Evolutionary conservation across 2,797 vertebrate species (phyloP).

Genomic region (Harpagifer antarcticus): DNA sequence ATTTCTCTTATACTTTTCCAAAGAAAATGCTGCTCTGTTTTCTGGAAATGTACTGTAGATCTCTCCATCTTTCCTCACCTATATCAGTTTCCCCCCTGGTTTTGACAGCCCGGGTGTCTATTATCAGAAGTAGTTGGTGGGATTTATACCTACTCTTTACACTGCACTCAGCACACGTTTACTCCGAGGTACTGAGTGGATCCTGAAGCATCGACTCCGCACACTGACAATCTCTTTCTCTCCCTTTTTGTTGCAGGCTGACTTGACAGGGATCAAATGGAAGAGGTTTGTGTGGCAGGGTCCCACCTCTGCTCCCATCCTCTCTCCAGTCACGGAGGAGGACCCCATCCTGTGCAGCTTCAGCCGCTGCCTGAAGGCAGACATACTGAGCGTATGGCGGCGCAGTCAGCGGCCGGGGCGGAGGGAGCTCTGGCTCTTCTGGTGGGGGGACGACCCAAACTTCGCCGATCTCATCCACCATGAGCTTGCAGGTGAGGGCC

Average conservation of each 20-base stretch:
- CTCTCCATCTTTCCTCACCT: constrained; percentile 6
- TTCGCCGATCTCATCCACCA: constrained; percentile 97
- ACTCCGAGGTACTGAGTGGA: constrained; percentile 60
- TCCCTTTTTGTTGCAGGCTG: constrained; percentile 85
- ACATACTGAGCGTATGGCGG: constrained; percentile 96
- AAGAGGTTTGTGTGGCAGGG: constrained; percentile 98
- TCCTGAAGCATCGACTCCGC: constrained; percentile 57
- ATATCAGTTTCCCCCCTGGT: not conserved
- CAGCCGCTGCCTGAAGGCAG: constrained; percentile 96
- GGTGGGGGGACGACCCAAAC: constrained; percentile 98
- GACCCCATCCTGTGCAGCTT: constrained; percentile 99
- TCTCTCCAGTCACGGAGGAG: constrained; percentile 97
- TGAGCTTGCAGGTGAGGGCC: constrained; percentile 91
- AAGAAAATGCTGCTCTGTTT: not conserved
- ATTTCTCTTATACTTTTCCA: too few relatives aligned
- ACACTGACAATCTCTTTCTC: constrained; percentile 31
- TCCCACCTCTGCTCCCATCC: constrained; percentile 95
- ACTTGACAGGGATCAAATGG: constrained; percentile 99
- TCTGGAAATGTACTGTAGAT: not conserved
- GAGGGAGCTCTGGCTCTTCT: constrained; percentile 98
- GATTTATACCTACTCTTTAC: constrained; percentile 71
- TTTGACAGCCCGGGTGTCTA: constrained; percentile 25
- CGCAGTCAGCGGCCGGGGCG: constrained; percentile 95
- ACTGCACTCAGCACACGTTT: constrained; percentile 53
- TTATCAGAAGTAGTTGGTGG: constrained; percentile 28